phyloP scores from a whole-genome alignment of 2,113 vertebrate species.

The Quiscalus mexicanus region DNA sequence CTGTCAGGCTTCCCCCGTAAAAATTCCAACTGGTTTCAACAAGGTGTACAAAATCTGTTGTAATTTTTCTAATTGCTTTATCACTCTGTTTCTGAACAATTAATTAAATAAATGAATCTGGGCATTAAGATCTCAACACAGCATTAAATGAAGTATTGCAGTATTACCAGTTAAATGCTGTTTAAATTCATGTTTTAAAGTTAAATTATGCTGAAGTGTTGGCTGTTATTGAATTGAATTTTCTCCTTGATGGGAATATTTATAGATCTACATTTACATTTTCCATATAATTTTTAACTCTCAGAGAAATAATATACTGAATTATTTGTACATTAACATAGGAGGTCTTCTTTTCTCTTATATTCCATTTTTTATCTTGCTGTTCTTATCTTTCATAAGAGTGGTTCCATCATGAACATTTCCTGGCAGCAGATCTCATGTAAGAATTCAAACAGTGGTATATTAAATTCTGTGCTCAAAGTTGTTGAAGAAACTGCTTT shows the following conservation, averaged over 20 bases:
- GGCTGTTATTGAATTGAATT: background rate
- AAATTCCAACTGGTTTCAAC: background rate
- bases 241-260: background rate
- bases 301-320: background rate
- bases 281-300: background rate
- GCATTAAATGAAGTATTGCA: background rate
- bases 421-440: background rate
- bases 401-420: conserved; percentile 22
- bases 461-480: conserved; percentile 28
- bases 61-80: background rate
- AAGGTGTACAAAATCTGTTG: background rate
- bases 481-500: conserved; percentile 30
- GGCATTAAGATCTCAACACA: background rate
- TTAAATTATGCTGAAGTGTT: background rate
- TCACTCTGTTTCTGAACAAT: background rate
- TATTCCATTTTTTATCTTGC: conserved; percentile 4
- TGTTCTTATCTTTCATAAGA: conserved; percentile 27
- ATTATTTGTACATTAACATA: background rate
- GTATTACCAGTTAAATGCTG: background rate
- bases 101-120: background rate
- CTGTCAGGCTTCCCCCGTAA: background rate
- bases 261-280: background rate
- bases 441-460: conserved; percentile 43
- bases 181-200: background rate
- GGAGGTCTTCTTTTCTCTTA: background rate